Evolutionary conservation across 2,888 invertebrate genomes (phyloP).

Genomic region (Pristionchus entomophagus): DNA sequence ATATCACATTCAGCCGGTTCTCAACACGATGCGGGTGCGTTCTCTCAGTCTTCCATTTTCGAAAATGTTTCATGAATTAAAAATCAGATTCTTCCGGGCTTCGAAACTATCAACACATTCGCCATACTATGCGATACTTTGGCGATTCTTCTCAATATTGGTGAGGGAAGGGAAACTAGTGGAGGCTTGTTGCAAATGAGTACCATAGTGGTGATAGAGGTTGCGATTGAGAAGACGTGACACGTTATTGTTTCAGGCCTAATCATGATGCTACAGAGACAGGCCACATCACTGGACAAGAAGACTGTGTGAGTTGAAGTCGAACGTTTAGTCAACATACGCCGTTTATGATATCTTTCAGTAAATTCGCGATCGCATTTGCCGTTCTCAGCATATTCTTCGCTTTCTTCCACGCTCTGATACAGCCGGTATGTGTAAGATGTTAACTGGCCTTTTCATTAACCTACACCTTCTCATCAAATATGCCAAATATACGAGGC

Average conservation of each 20-base stretch:
- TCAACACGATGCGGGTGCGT: background rate
- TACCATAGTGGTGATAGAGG: too few species aligned
- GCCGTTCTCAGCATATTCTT: background rate
- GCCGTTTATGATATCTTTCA: background rate
- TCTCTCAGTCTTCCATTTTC: background rate
- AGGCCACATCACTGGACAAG: background rate
- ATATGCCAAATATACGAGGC: background rate
- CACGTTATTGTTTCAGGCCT: background rate
- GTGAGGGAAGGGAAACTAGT: background rate
- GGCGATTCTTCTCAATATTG: background rate
- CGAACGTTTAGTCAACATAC: background rate
- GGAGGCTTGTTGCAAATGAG: too few species aligned
- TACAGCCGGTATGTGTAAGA: background rate
- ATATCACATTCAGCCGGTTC: too few species aligned
- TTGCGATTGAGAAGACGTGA: too few species aligned
- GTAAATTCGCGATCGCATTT: background rate
- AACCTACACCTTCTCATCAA: background rate
- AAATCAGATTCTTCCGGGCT: conserved; percentile 23
- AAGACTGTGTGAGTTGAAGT: background rate
- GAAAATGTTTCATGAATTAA: background rate
- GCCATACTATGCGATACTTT: background rate
- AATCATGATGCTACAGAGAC: background rate
- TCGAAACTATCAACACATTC: background rate
- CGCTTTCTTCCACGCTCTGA: background rate
- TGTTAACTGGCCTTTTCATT: too few species aligned